Conservation (phyloP, 2,888 invertebrate species). For the Temnothorax unifasciatus region DNA sequence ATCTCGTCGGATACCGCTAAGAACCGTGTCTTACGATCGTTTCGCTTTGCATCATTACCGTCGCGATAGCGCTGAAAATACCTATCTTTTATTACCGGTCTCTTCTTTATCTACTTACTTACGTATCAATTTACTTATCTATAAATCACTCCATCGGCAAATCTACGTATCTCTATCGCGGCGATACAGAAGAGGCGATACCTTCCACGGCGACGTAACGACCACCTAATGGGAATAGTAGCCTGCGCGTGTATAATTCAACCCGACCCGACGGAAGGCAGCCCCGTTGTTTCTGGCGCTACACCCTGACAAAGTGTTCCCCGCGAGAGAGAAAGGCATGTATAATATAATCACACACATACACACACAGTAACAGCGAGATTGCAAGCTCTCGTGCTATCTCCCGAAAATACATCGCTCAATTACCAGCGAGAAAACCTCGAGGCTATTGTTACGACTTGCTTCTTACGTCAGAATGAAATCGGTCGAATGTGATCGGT, state of each 20-base stretch:
- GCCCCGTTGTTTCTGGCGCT: constrained; percentile 55
- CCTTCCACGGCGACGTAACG: constrained; percentile 61
- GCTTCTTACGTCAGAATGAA: constrained; percentile 27
- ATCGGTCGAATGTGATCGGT: neutral
- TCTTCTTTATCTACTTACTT: constrained; percentile 69
- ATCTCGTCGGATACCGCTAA: constrained; percentile 72
- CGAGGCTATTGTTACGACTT: neutral
- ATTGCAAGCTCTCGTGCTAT: constrained; percentile 39
- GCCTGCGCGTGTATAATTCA: constrained; percentile 69
- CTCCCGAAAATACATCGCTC: constrained; percentile 50
- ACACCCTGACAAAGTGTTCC: constrained; percentile 48
- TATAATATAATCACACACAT: constrained; percentile 43
- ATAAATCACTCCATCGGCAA: constrained; percentile 73
- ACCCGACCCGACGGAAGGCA: constrained; percentile 66
- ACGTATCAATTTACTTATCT: constrained; percentile 78
- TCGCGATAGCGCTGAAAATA: constrained; percentile 62
- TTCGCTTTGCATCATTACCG: constrained; percentile 73
- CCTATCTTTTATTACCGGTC: constrained; percentile 71
- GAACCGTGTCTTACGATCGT: constrained; percentile 60
- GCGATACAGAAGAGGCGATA: constrained; percentile 43
- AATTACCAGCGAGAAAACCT: constrained; percentile 34
- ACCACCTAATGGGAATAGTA: constrained; percentile 69
- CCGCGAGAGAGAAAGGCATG: constrained; percentile 51
- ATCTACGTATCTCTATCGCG: constrained; percentile 67
- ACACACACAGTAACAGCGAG: constrained; percentile 32